Percentiles rank a stretch among this genome's conserved stretches.
These are phyloP conservation scores for Lycocorax pyrrhopterus DNA, from an alignment of 2,113 vertebrate species.

Conservation along the genomic window DNA sequence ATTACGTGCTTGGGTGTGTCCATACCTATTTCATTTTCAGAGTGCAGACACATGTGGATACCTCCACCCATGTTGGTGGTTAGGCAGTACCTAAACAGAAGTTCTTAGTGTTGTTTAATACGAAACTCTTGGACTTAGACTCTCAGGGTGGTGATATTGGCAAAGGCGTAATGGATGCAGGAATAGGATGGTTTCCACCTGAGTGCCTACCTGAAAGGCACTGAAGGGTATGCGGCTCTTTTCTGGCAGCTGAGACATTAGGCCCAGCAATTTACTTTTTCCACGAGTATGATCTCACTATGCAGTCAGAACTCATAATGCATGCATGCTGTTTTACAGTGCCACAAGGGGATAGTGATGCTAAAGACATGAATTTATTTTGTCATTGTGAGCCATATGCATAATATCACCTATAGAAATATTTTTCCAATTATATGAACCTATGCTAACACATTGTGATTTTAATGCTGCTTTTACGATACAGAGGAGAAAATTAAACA, in stretches of 20 bases:
- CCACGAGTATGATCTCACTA: neutral
- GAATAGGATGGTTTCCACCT: neutral
- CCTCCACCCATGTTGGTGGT: accelerated
- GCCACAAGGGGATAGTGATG: neutral
- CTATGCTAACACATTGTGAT: neutral
- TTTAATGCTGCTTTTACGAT: slow-evolving; percentile 4
- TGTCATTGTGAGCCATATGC: neutral
- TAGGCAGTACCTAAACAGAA: neutral
- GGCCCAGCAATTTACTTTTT: neutral
- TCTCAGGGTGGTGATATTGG: neutral
- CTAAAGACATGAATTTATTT: neutral
- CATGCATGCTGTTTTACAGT: neutral
- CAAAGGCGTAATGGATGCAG: neutral
- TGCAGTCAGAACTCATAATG: neutral
- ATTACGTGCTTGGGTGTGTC: accelerated
- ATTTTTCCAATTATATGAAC: neutral
- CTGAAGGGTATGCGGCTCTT: neutral
- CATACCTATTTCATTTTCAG: neutral
- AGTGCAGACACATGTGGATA: accelerated
- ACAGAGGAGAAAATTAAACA: slow-evolving; percentile 69
- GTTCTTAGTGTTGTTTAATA: neutral
- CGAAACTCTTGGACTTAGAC: neutral
- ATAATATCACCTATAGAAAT: neutral
- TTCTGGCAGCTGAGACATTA: neutral
- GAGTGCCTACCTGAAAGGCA: neutral